A percentile compares a stretch with the other conserved stretches of the same genome.
phyloP scores from a whole-genome alignment of 2,797 vertebrate genomes.

The Trematomus bernacchii region DNA sequence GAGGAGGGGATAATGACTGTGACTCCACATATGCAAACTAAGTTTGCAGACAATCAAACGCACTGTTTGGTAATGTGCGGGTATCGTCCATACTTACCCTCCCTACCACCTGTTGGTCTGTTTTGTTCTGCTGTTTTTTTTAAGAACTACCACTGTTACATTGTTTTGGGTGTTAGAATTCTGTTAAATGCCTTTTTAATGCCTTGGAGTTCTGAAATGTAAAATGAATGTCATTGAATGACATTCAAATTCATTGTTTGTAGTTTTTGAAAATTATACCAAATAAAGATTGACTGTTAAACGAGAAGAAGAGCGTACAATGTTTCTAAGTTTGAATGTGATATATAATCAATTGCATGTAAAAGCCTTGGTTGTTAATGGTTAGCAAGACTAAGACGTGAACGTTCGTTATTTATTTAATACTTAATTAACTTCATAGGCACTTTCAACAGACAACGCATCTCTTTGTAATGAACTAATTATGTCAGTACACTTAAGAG shows the following conservation, averaged over 20 bases:
- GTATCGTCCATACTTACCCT: neutral
- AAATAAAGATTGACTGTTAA: conserved; percentile 76
- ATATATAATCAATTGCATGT: no score
- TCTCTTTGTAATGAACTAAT: no score
- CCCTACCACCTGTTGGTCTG: conserved; percentile 15
- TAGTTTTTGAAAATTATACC: conserved; percentile 68
- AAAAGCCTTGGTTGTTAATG: no score
- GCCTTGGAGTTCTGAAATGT: conserved; percentile 54
- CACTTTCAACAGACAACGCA: no score
- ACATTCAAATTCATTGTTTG: conserved; percentile 50
- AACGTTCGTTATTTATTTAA: no score
- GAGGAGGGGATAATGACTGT: conserved; percentile 53
- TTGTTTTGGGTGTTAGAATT: conserved; percentile 33
- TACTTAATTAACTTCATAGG: no score
- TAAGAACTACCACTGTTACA: conserved; percentile 39
- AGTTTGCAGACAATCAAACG: conserved; percentile 55
- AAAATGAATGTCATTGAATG: conserved; percentile 38
- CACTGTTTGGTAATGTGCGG: conserved; percentile 12
- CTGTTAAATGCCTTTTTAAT: conserved; percentile 46
- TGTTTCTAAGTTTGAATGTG: neutral
- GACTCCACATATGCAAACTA: conserved; percentile 46
- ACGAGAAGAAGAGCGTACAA: conserved; percentile 19
- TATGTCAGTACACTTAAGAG: no score
- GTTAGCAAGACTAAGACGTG: no score
- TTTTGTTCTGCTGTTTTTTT: conserved; percentile 43